A percentile compares a stretch with the other conserved stretches of the same genome.
These are phyloP conservation scores for Diacarnus erythraeanus DNA, from an alignment of 37 sponge, comb jelly and placozoan species.

Conservation along the genomic window DNA sequence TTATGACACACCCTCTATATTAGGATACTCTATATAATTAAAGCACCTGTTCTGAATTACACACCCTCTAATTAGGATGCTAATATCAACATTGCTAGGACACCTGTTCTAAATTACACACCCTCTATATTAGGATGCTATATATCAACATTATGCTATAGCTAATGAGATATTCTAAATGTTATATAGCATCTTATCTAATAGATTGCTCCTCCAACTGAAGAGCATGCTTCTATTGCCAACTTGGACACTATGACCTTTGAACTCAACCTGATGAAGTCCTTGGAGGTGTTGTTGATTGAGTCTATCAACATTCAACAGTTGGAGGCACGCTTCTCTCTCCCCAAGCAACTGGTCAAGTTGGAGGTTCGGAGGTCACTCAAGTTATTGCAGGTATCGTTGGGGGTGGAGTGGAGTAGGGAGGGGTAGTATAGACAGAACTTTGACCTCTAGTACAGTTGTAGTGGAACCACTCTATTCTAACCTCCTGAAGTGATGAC, in stretches of 20 bases:
- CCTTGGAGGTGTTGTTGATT: conserved; percentile 39
- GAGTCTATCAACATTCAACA: conserved; percentile 36
- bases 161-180: background rate
- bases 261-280: conserved; percentile 56
- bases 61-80: background rate
- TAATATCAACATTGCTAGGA: background rate
- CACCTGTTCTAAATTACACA: background rate
- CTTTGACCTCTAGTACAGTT: background rate
- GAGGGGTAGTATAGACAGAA: background rate
- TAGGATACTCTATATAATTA: too few species aligned
- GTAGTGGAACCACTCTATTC: background rate
- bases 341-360: conserved; percentile 22
- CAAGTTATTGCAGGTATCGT: conserved; percentile 29
- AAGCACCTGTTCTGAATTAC: background rate
- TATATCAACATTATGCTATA: background rate
- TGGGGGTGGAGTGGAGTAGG: background rate
- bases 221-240: conserved; percentile 13
- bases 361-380: conserved; percentile 45
- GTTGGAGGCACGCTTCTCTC: conserved; percentile 11
- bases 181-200: background rate
- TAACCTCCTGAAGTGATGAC: too few species aligned
- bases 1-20: too few species aligned
- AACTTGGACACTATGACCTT: conserved; percentile 31
- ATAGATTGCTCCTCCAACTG: conserved; percentile 39
- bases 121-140: background rate